Conservation (phyloP, 1,140 invertebrate species). For the Trachymyrmex cornetzi region DNA sequence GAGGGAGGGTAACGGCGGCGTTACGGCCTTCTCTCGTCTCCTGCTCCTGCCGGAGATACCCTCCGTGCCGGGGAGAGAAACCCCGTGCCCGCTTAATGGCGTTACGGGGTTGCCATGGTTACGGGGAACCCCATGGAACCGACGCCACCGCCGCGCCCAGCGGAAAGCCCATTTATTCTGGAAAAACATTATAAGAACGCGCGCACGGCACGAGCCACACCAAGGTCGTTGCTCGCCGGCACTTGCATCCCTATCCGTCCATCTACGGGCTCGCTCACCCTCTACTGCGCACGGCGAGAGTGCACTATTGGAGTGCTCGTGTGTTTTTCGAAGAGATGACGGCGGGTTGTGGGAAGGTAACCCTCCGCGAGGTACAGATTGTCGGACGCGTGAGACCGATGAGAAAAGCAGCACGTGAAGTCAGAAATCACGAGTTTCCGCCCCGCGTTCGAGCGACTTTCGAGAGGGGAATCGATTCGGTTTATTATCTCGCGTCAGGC, state of each 20-base stretch:
- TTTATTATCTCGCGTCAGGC: conserved; percentile 73
- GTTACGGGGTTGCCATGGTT: conserved; percentile 85
- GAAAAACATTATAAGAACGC: conserved; percentile 86
- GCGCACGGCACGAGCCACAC: conserved; percentile 58
- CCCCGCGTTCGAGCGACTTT: conserved; percentile 55
- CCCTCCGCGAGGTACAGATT: conserved; percentile 43
- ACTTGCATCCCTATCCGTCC: conserved; percentile 55
- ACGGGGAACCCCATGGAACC: conserved; percentile 84
- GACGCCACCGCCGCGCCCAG: conserved; percentile 73
- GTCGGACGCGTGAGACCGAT: conserved; percentile 69
- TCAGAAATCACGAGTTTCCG: conserved; percentile 78
- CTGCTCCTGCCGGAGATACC: conserved; percentile 32
- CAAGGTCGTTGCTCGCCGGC: conserved; percentile 60
- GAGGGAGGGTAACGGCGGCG: conserved; percentile 30
- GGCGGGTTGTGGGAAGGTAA: neutral
- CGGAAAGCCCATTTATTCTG: conserved; percentile 86
- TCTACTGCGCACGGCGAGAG: neutral
- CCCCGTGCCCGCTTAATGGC: conserved; percentile 84
- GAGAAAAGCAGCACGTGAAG: conserved; percentile 81
- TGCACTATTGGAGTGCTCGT: neutral
- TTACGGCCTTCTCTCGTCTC: conserved; percentile 59
- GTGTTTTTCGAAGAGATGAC: conserved; percentile 29
- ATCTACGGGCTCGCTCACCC: neutral
- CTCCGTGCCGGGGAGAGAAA: conserved; percentile 57
- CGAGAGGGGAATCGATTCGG: conserved; percentile 64